Evolutionary conservation across 2,113 vertebrate genomes (phyloP).

Genomic region (Otis tarda): DNA sequence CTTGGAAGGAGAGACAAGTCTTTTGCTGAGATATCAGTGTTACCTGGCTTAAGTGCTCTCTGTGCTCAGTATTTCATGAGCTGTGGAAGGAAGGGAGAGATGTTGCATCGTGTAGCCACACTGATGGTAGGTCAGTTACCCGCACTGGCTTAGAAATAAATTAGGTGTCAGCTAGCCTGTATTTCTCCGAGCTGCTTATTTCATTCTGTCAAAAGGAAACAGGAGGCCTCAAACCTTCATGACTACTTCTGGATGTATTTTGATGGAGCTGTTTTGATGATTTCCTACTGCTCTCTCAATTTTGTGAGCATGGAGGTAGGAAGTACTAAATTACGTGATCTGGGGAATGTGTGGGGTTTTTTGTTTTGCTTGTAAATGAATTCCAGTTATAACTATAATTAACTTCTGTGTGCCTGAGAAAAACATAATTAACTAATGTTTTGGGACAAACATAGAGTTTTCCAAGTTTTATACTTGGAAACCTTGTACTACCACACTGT

Average conservation of each 20-base stretch:
- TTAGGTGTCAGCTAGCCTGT: neutral
- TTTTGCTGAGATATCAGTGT: neutral
- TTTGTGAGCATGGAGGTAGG: neutral
- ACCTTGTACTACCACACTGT: neutral
- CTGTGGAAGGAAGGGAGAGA: neutral
- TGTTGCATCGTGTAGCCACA: neutral
- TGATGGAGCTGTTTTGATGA: neutral
- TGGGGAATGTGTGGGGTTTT: neutral
- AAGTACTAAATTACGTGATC: neutral
- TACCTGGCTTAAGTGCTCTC: neutral
- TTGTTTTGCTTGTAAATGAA: neutral
- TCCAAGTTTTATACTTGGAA: neutral
- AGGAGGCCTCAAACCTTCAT: neutral
- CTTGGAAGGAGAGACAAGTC: neutral
- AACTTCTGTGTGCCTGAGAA: neutral
- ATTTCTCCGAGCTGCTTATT: neutral
- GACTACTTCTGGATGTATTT: neutral
- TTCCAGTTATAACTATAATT: neutral
- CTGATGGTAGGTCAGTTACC: neutral
- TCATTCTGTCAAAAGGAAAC: neutral
- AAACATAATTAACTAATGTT: neutral
- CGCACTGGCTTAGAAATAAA: neutral
- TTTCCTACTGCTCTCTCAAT: neutral
- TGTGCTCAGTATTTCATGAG: neutral
- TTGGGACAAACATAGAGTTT: neutral